A percentile compares a stretch with the other conserved stretches of the same genome.
Evolutionary conservation across 64 coral and sea anemone genomes (phyloP).

Genomic region (Pocillopora damicornis): DNA sequence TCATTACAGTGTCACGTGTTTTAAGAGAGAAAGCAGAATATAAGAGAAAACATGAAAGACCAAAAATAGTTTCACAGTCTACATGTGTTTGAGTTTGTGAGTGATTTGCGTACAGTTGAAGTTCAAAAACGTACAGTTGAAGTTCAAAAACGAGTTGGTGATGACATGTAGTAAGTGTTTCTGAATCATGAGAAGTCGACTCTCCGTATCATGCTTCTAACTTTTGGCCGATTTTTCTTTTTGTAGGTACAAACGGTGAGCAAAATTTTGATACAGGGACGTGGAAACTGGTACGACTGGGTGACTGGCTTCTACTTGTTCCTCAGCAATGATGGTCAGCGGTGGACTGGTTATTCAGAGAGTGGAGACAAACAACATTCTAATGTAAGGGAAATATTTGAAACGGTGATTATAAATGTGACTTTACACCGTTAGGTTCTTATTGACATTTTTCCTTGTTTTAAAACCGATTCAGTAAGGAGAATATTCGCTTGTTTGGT

Average conservation of each 20-base stretch:
- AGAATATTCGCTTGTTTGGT: background rate
- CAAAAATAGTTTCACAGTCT: too few relatives aligned
- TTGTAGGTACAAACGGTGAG: conserved; percentile 2
- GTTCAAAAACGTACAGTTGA: too few relatives aligned
- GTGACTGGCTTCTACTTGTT: conserved; percentile 35
- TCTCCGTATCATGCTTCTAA: background rate
- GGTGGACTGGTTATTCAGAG: conserved; percentile 43
- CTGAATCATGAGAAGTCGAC: background rate
- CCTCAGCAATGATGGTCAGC: conserved; percentile 49
- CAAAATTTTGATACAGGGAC: conserved; percentile 39
- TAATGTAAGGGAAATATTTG: conserved; percentile 4
- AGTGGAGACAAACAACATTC: conserved; percentile 48
- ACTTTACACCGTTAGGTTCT: background rate
- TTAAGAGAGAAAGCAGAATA: too few relatives aligned
- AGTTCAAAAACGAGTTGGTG: too few relatives aligned
- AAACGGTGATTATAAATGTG: background rate
- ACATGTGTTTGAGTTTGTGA: too few relatives aligned
- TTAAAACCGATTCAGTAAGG: too few relatives aligned
- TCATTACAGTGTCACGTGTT: too few relatives aligned
- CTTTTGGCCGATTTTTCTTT: background rate
- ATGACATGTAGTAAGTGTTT: background rate
- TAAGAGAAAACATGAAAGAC: too few relatives aligned
- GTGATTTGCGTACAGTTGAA: too few relatives aligned
- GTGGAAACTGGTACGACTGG: conserved; percentile 46
- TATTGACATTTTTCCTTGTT: background rate